Evolutionary conservation across 2,797 vertebrate species (phyloP).

Genomic region (Acanthiza pusilla): DNA sequence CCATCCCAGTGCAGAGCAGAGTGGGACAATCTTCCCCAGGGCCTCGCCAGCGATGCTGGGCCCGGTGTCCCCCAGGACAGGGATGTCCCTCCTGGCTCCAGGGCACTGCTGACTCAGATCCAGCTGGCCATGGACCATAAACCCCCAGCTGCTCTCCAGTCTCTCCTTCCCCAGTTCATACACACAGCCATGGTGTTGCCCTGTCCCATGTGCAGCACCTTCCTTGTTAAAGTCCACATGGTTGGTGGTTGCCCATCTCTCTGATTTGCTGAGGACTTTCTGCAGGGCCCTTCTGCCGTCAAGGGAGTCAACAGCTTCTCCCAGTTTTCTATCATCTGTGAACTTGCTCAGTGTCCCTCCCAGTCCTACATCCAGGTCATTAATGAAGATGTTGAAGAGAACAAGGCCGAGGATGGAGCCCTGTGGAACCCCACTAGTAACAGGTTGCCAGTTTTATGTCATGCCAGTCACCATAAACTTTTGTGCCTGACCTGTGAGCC

Average conservation of each 20-base stretch:
- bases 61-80: not conserved
- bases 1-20: not conserved
- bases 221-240: not conserved
- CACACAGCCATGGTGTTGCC: too few species aligned
- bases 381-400: not conserved
- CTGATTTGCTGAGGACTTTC: not conserved
- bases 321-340: not conserved
- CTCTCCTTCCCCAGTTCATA: not conserved
- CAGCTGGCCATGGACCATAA: not conserved
- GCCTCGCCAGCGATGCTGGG: accelerated
- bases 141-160: not conserved
- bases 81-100: not conserved
- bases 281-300: accelerated
- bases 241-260: not conserved
- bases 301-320: not conserved
- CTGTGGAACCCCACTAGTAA: not conserved
- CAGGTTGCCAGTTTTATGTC: not conserved
- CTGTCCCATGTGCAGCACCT: not conserved
- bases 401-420: not conserved
- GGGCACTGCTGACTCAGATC: not conserved
- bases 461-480: too few species aligned
- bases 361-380: not conserved
- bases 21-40: not conserved
- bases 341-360: not conserved
- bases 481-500: not conserved